Percentiles rank a stretch among this genome's conserved stretches.
These are phyloP conservation scores for Sorex araneus DNA, from an alignment of 2,113 vertebrate species.

Conservation along the genomic window DNA sequence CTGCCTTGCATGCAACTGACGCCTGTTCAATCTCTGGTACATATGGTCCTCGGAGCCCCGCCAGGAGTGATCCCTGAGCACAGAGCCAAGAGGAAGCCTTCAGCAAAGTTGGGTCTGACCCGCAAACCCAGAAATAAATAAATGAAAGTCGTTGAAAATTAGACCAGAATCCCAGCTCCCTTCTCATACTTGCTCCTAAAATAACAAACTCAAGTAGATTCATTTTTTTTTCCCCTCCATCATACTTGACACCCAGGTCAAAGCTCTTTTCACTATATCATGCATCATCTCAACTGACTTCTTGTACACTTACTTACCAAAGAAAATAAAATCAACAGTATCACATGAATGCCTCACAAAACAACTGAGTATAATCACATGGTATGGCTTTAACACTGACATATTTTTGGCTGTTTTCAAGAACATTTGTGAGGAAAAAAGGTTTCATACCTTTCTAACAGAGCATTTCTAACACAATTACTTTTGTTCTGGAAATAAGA, in stretches of 20 bases:
- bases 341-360: conserved; percentile 54
- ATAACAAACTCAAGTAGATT: neutral
- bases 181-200: neutral
- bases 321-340: conserved; percentile 67
- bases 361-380: conserved; percentile 40
- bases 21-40: too few relatives aligned
- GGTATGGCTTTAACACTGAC: neutral
- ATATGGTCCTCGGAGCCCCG: too few relatives aligned
- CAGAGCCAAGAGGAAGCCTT: too few relatives aligned
- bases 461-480: conserved; percentile 52
- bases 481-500: conserved; percentile 66
- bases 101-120: too few relatives aligned
- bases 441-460: conserved; percentile 35
- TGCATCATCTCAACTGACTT: conserved; percentile 33
- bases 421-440: conserved; percentile 62
- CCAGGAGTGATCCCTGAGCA: too few relatives aligned
- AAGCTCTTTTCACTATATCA: conserved; percentile 13
- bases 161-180: neutral
- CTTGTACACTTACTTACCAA: conserved; percentile 46
- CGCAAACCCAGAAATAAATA: too few relatives aligned
- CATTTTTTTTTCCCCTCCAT: neutral
- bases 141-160: neutral
- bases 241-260: neutral
- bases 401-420: conserved; percentile 53
- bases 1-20: too few relatives aligned